These are phyloP conservation scores for Lagocephalus sceleratus DNA, from an alignment of 2,797 vertebrate species.

Conservation along the genomic window DNA sequence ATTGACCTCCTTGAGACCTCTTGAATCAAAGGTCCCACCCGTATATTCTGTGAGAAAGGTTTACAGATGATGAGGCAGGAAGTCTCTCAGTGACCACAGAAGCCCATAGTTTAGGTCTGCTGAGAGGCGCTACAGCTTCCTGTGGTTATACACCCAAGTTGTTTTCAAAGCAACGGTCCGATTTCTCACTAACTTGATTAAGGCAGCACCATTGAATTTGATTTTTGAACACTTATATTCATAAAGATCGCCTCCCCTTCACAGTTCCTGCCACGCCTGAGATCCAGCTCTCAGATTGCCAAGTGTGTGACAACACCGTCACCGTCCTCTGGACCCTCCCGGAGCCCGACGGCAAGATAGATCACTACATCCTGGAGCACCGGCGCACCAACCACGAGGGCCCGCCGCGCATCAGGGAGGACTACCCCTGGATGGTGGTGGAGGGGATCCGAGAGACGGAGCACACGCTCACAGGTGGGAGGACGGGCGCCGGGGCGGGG, in stretches of 20 bases:
- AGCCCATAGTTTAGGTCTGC: background rate
- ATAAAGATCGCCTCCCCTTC: conserved; percentile 1
- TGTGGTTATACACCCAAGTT: conserved; percentile 25
- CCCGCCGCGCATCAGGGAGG: conserved; percentile 86
- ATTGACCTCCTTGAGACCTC: too few species aligned
- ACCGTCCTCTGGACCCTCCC: conserved; percentile 83
- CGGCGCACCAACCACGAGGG: conserved; percentile 91
- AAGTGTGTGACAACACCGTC: conserved; percentile 92
- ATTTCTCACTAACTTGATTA: background rate
- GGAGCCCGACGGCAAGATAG: conserved; percentile 87
- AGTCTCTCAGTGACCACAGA: background rate
- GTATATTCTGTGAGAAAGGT: too few species aligned
- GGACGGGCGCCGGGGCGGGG: background rate
- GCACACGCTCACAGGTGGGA: conserved; percentile 82
- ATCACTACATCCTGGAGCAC: conserved; percentile 91
- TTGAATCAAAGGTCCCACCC: too few species aligned
- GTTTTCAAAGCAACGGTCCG: conserved; percentile 2
- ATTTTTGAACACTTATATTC: background rate
- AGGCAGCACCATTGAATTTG: background rate
- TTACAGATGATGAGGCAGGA: conserved; percentile 2
- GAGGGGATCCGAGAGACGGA: conserved; percentile 88
- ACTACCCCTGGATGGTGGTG: conserved; percentile 95
- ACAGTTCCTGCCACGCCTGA: conserved; percentile 89
- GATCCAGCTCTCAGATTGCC: conserved; percentile 84
- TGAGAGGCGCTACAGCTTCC: conserved; percentile 1